Evolutionary conservation across 64 coral and sea anemone species (phyloP), one percentile per base, ranked within the genome.

Genomic region (Montipora sp.): DNA sequence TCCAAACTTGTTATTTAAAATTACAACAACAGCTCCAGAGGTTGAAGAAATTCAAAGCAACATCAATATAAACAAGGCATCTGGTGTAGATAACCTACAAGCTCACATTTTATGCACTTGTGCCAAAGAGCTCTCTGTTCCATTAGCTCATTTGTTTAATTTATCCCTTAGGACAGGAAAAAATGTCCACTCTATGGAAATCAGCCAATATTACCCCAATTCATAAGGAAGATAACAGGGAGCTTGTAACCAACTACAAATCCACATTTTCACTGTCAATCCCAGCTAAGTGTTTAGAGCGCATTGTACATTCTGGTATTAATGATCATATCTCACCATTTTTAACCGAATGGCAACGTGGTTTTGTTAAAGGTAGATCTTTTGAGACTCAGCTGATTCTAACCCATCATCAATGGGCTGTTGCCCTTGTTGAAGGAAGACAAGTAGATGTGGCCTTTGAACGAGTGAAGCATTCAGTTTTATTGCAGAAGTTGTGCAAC

Each of bases 1-100:
- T 80, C 78, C 78, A 7, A 83, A 83, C 59, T 83, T 83, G 45
- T 83, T 83, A 83, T 65, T 27, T 83, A 18, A 83, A 49, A 12
- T 59, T 83, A 20, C 48, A 20, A 83, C 80, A 59, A 83, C 48
- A 83, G 80, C 80, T 20, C 80, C 12, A 27, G 45, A 83, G 80
- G 7, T 83, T 53, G 80, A 83, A 61, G 51, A 21, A 83, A 83
- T 83, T 83, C 53, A 60, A 55, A 83, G 49, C 60, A 83, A 83
- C 18, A 83, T 63, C 60, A 63, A 63, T 63, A 12, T 14, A 63
- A 12, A 63, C 60, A 36, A 36, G 51, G 51, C 51, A 5, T 3
- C 51, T 20, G 70, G 18, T 73, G 70, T 73, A 16, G 70, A 73
- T 73, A 19, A 73, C 20, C 4, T 73, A 73, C 70, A 0, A 73